These are phyloP conservation scores for Acrossocheilus wenchowensis DNA, from an alignment of 2,797 vertebrate genomes.

Conservation along the genomic window DNA sequence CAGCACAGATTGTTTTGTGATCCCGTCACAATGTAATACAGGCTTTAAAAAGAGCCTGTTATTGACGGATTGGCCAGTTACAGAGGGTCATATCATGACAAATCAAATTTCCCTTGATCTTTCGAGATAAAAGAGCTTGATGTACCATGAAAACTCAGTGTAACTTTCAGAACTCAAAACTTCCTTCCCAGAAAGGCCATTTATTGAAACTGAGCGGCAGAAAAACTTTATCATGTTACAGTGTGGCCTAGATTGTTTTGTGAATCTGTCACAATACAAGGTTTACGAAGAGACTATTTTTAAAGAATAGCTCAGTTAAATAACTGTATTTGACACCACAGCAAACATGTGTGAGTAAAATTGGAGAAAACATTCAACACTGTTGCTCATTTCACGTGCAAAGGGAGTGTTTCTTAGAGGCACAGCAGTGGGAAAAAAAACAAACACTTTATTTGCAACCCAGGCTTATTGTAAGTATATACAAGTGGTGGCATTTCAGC, in stretches of 20 bases:
- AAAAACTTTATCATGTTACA: neutral
- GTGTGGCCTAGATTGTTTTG: neutral
- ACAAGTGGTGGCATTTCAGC: neutral
- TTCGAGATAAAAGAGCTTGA: slow-evolving; percentile 9
- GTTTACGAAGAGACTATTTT: neutral
- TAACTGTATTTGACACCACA: neutral
- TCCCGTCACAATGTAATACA: slow-evolving; percentile 18
- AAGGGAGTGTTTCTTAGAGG: neutral
- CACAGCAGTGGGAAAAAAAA: neutral
- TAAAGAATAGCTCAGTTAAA: neutral
- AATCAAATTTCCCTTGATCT: slow-evolving; percentile 13
- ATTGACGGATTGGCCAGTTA: slow-evolving; percentile 1
- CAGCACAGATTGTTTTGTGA: slow-evolving; percentile 7
- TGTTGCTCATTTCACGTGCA: neutral
- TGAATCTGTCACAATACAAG: neutral
- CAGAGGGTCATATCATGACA: neutral
- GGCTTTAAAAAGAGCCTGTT: slow-evolving; percentile 10
- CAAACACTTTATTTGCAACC: neutral
- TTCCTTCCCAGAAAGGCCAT: neutral
- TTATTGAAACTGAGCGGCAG: neutral
- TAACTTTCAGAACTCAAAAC: neutral
- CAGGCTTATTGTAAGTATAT: neutral
- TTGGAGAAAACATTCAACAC: neutral
- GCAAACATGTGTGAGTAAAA: slow-evolving; percentile 5
- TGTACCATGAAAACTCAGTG: neutral